Base-by-base conservation (phyloP, 2,113 vertebrate genomes). In the Archocentrus centrarchus region DNA sequence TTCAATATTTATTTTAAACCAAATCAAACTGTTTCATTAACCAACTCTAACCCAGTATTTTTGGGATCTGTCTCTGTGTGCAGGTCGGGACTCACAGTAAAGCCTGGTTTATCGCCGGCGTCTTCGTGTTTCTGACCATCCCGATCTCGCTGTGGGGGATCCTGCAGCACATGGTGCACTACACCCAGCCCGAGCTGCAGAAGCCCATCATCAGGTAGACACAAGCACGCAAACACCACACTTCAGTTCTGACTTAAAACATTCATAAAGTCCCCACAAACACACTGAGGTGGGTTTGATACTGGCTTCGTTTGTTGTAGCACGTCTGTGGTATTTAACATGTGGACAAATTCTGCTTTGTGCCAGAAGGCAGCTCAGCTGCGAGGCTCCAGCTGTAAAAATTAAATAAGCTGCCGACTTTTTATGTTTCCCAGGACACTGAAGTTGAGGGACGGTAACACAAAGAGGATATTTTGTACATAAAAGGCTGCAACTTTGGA, bases 61-160 rank as follows among this genome's bases (percentile, higher is more conserved):
- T 37, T 2, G 41, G 41, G 41, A 10, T 50, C 1, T 50, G 37
- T 32, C 44, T 27, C 18, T 80, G 13, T 6, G 1, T 73, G 3
- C 89, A 99, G 98, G 97, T 98, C 58, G 97, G 97, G 86, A 97
- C 98, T 75, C 97, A 98, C 83, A 98, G 97, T 24, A 98, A 99
- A 92, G 97, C 98, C 22, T 99, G 98, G 98, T 99, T 99, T 93
- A 98, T 99, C 0, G 98, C 98, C 32, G 97, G 97, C 1, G 94
- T 99, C 78, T 99, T 99, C 82, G 94, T 99, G 15, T 96, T 99
- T 3, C 96, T 99, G 94, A 99, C 98, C 3, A 97, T 99, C 89
- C 98, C 98, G 1, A 95, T 99, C 57, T 99, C 98, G 0, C 95
- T 99, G n/a, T 99, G 98, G 97, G 98, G 96, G 2, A 99, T 99